Base-by-base conservation (phyloP, 2,888 invertebrate species). In the Amiota minor region DNA sequence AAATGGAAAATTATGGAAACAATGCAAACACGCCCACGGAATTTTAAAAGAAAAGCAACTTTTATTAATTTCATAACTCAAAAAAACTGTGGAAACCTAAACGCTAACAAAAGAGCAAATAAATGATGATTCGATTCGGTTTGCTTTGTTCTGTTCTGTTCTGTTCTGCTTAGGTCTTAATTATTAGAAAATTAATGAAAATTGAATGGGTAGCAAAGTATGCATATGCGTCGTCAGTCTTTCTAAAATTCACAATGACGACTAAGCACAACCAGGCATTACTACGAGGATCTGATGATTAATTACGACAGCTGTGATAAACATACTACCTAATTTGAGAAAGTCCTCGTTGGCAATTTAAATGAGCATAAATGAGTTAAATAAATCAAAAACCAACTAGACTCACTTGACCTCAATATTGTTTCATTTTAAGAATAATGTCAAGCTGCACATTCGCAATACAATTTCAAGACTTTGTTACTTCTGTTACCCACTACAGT, bases 11-110 rank as follows among this genome's bases (percentile, higher is more conserved):
- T 68, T 50, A 20, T 68, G 50, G 65, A 68, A 68, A 68, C 67
- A 68, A 68, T 68, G 67, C 67, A 68, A 68, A 68, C 53, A 68
- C 53, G 67, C 67, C 67, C 23, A n/a, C 67, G n/a, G 53, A 68
- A 68, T 50, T 23, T 53, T 23, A 68, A 68, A 68, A 14, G 50
- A 20, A 20, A 50, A 67, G 35, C 49, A 53, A 68, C 67, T 65
- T 77, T 84, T 85, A 83, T 85, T 85, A 83, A 85, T 85, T 83
- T 82, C 83, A 85, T 85, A 85, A 83, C 84, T 83, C 82, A 84
- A 75, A 75, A 55, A 20, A 35, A 67, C 62, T 75, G 35, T 35
- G 35, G 35, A 35, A 35, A 35, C 2, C 35, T 35, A 35, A 35
- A 35, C 35, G 35, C 35, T 8, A 35, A 23, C 35, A 35, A 35